A percentile compares a stretch with the other conserved stretches of the same genome.
phyloP scores from a whole-genome alignment of 2,797 vertebrate genomes.

The Sebastes variabilis region DNA sequence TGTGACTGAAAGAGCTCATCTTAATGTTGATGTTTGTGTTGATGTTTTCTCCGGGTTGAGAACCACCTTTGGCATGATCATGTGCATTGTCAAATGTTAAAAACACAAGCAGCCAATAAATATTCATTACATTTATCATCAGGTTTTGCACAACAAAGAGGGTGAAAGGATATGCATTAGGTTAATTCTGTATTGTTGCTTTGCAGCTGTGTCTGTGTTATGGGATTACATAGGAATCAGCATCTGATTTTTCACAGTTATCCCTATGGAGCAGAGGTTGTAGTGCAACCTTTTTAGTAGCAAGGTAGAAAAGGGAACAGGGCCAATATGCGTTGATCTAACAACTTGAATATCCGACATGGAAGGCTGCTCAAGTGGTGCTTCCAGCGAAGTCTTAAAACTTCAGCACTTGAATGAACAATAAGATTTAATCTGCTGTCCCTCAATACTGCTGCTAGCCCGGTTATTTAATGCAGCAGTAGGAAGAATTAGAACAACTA shows the following conservation, averaged over 20 bases:
- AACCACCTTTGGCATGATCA: neutral
- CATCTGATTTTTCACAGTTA: neutral
- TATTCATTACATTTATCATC: neutral
- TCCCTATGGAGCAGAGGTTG: neutral
- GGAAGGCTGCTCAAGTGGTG: neutral
- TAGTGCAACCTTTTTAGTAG: neutral
- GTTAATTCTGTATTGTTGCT: neutral
- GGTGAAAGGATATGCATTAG: neutral
- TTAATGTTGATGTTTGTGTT: neutral
- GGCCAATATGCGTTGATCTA: neutral
- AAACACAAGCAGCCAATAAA: neutral
- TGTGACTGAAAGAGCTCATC: neutral
- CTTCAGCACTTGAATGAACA: neutral
- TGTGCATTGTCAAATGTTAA: neutral
- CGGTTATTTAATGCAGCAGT: neutral
- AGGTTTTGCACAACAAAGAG: neutral
- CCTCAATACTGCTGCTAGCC: neutral
- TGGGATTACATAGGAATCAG: neutral
- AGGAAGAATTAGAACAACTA: too few relatives aligned
- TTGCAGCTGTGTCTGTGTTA: neutral
- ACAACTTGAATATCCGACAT: neutral
- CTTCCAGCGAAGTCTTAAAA: neutral
- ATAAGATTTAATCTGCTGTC: slow-evolving; percentile 2
- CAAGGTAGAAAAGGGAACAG: neutral
- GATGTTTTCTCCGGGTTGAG: neutral